Percentiles rank a stretch among this genome's conserved stretches.
Evolutionary conservation across 1,140 invertebrate genomes (phyloP).

Genomic region (Cotesia vestalis): DNA sequence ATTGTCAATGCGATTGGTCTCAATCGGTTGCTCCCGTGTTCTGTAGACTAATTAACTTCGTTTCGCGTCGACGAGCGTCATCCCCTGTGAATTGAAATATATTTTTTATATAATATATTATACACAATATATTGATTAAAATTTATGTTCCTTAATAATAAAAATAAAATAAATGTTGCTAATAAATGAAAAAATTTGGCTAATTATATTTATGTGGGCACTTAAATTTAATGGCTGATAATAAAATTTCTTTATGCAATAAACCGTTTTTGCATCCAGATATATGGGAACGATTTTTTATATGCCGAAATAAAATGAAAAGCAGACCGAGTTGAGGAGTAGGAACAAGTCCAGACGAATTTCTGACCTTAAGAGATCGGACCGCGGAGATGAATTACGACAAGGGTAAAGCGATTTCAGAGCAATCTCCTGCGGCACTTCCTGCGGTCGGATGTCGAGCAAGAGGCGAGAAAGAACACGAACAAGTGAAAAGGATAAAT

Average conservation of each 20-base stretch:
- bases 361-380: slow-evolving; percentile 41
- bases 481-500: slow-evolving; percentile 22
- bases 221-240: too few species aligned
- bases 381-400: slow-evolving; percentile 57
- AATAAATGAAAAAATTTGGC: too few species aligned
- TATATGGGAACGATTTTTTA: not conserved
- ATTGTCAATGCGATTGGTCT: slow-evolving; percentile 13
- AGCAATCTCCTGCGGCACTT: slow-evolving; percentile 58
- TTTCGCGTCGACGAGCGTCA: not conserved
- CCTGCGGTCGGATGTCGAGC: slow-evolving; percentile 51
- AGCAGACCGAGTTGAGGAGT: not conserved
- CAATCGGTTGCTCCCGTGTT: not conserved
- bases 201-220: too few species aligned
- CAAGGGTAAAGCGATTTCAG: slow-evolving; percentile 57
- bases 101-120: not conserved
- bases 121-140: not conserved
- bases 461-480: slow-evolving; percentile 2
- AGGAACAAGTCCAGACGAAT: slow-evolving; percentile 27
- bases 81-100: slow-evolving; percentile 7
- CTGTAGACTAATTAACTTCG: slow-evolving; percentile 13
- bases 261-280: not conserved
- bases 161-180: slow-evolving; percentile 3
- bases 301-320: not conserved
- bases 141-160: not conserved
- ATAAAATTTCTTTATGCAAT: too few species aligned